Evolutionary conservation across 2,888 invertebrate genomes (phyloP).

Genomic region (Iselma pallidipennis): DNA sequence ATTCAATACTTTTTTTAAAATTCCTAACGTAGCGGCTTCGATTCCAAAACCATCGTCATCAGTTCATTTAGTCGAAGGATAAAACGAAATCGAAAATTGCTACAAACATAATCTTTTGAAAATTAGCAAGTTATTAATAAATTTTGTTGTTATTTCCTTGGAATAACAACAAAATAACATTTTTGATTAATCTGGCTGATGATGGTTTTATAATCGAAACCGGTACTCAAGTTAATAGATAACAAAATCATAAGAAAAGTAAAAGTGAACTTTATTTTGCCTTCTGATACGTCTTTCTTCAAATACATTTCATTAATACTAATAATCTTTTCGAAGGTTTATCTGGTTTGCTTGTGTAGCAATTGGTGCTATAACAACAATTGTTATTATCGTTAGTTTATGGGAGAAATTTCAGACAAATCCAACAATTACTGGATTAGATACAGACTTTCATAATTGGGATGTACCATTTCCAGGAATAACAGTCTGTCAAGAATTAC

Average conservation of each 20-base stretch:
- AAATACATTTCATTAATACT: slow-evolving; percentile 15
- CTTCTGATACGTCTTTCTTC: background rate
- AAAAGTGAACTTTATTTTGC: background rate
- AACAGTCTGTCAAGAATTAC: slow-evolving; percentile 64
- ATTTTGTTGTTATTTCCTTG: background rate
- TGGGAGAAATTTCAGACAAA: slow-evolving; percentile 85
- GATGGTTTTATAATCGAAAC: too few species aligned
- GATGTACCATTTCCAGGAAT: slow-evolving; percentile 77
- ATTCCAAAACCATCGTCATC: too few species aligned
- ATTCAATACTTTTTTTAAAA: too few species aligned
- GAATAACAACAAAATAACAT: slow-evolving; percentile 1
- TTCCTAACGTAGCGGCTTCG: too few species aligned
- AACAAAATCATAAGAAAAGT: background rate
- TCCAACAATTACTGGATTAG: slow-evolving; percentile 79
- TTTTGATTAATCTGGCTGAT: too few species aligned
- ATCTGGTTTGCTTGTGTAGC: slow-evolving; percentile 80
- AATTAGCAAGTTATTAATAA: too few species aligned
- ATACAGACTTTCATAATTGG: slow-evolving; percentile 81
- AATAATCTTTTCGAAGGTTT: slow-evolving; percentile 59
- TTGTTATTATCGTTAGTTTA: slow-evolving; percentile 74
- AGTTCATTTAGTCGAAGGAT: too few species aligned
- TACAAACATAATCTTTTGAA: too few species aligned
- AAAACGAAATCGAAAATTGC: too few species aligned
- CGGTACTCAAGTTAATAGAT: too few species aligned
- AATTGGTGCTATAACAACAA: slow-evolving; percentile 69